A percentile compares a stretch with the other conserved stretches of the same genome.
Evolutionary conservation across 2,797 vertebrate species (phyloP).

Genomic region (Gobionotothen gibberifrons): DNA sequence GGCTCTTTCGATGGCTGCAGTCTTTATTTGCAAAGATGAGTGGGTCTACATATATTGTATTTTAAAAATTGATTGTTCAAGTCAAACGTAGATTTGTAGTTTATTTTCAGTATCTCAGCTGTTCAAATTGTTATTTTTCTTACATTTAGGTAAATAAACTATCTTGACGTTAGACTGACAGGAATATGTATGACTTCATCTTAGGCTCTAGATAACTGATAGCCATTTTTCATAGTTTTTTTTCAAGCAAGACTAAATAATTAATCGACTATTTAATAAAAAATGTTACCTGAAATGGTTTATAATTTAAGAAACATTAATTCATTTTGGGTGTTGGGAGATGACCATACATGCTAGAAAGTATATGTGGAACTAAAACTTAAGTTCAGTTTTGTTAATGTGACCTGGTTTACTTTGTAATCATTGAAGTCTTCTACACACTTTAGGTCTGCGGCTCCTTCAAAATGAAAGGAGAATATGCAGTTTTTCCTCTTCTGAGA

Average conservation of each 20-base stretch:
- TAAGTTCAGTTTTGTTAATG: background rate
- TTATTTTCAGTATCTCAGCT: background rate
- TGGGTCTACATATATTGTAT: background rate
- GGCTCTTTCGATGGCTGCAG: background rate
- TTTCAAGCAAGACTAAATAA: background rate
- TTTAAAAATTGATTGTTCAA: background rate
- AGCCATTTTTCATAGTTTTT: background rate
- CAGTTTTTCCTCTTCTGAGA: slow-evolving; percentile 56
- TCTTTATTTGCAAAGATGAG: background rate
- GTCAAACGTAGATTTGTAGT: no score
- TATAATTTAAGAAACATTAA: background rate
- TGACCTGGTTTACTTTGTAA: background rate
- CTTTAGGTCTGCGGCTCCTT: slow-evolving; percentile 37
- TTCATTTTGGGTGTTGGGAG: background rate
- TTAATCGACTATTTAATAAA: background rate
- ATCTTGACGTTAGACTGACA: background rate
- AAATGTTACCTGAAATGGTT: background rate
- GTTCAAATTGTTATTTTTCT: background rate
- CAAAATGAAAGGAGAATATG: slow-evolving; percentile 67
- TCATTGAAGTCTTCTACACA: background rate
- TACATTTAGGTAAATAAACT: background rate
- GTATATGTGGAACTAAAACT: background rate
- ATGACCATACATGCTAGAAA: background rate
- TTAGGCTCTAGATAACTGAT: background rate
- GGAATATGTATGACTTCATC: background rate